Evolutionary conservation across 2,797 vertebrate genomes (phyloP), one percentile per base, ranked within the genome.

Genomic region (Hybognathus amarus): DNA sequence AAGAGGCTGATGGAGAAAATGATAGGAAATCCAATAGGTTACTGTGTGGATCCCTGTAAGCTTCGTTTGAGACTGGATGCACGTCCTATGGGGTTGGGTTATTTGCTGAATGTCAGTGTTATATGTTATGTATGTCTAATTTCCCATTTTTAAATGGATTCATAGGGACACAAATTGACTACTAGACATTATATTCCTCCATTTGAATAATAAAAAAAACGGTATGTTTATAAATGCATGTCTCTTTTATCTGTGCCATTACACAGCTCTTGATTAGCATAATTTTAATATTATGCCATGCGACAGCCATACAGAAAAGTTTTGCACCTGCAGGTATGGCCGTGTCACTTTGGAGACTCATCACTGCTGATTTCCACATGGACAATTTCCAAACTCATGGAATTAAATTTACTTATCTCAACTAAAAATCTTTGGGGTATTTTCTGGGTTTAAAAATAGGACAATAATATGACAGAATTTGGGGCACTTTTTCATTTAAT

Each of bases 271-370:
- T 92, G 90, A 95, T 95, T 93, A 93, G 91, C 92, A 92, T 93
- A 88, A 93, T 95, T 93, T 94, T 92, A 94, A 89, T 89, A 88
- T 76, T 93, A 94, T 92, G 90, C 93, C 89, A 89, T 90, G 89
- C 85, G 81, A 92, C 92, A 90, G 90, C 89, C 91, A 89, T 67
- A 82, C 89, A 92, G 93, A 93, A 89, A 93, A 90, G 90, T 91
- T 91, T 90, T 92, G 91, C 93, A 92, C 93, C 93, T 90, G 91
- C 91, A 89, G 90, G 91, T 89, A 88, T 56, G 45, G 87, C 88
- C 81, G 89, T 81, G 87, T 89, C 91, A 88, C 89, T 90, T 78
- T 83, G 80, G 75, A 92, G 90, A 91, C 92, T 90, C 85, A 85
- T 89, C 88, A 87, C 85, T 84, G 83, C 52, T 75, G 83, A 93